phyloP scores from a whole-genome alignment of 37 sponge, comb jelly and placozoan genomes.

The Amphimedon queenslandica region DNA sequence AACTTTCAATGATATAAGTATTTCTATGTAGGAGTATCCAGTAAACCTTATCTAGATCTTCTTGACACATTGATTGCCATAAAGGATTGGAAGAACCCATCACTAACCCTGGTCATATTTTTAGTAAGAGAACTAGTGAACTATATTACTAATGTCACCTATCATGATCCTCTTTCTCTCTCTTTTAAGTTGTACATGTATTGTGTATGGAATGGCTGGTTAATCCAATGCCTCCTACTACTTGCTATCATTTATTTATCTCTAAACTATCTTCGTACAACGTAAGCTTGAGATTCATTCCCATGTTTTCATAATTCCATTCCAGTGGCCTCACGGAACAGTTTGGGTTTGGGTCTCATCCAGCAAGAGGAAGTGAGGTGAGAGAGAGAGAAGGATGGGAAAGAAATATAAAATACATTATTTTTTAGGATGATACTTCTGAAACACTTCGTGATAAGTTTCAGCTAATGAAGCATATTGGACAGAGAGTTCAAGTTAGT shows the following conservation, averaged over 20 bases:
- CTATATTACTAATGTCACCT: not conserved
- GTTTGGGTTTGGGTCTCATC: constrained; percentile 58
- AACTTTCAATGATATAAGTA: not conserved
- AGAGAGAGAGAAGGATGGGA: too few relatives aligned
- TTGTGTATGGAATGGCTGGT: constrained; percentile 78
- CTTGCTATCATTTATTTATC: constrained; percentile 41
- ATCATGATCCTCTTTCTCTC: constrained; percentile 10
- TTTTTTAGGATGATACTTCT: too few relatives aligned
- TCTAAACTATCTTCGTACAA: constrained; percentile 44
- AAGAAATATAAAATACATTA: too few relatives aligned
- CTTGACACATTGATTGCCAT: not conserved
- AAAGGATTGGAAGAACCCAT: not conserved
- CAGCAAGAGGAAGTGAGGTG: not conserved
- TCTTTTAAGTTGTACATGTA: constrained; percentile 53
- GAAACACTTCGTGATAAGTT: constrained; percentile 38
- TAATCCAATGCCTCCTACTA: constrained; percentile 44
- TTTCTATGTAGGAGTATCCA: not conserved
- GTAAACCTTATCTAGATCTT: not conserved
- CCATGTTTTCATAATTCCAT: not conserved
- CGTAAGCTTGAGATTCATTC: constrained; percentile 19
- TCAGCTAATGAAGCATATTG: constrained; percentile 64
- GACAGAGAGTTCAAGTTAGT: constrained; percentile 54
- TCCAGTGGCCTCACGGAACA: constrained; percentile 64
- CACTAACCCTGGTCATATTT: constrained; percentile 6
- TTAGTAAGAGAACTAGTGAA: not conserved